A percentile compares a stretch with the other conserved stretches of the same genome.
phyloP scores from a whole-genome alignment of 2,113 vertebrate species.

The Mugil cephalus region DNA sequence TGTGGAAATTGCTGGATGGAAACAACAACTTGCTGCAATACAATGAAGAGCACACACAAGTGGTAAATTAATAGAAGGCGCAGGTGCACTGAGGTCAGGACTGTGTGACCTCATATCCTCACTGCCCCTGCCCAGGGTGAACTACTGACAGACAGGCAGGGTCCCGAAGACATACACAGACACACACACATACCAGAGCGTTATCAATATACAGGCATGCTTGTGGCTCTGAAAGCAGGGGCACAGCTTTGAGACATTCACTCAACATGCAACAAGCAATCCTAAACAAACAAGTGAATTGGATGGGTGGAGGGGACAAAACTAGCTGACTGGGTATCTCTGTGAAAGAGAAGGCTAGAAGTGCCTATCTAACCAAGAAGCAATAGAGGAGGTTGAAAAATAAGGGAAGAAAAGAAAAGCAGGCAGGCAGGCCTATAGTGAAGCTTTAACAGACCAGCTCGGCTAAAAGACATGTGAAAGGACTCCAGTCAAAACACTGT shows the following conservation, averaged over 20 bases:
- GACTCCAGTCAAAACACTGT: constrained; percentile 74
- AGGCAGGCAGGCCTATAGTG: constrained; percentile 52
- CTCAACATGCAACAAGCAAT: constrained; percentile 71
- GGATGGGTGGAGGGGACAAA: constrained; percentile 32
- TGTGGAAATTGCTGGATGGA: constrained; percentile 4
- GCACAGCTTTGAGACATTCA: constrained; percentile 63
- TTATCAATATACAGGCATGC: constrained; percentile 67
- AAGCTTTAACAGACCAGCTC: constrained; percentile 59
- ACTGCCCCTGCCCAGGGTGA: constrained; percentile 37
- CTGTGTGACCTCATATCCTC: constrained; percentile 75
- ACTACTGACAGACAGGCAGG: constrained; percentile 72
- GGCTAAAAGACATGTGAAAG: constrained; percentile 70
- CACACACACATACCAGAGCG: constrained; percentile 52
- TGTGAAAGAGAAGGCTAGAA: constrained; percentile 56
- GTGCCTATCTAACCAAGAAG: constrained; percentile 39
- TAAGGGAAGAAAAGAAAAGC: constrained; percentile 48
- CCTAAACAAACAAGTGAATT: constrained; percentile 71
- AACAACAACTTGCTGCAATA: constrained; percentile 34
- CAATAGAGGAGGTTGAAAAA: not conserved
- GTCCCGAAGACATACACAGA: constrained; percentile 3
- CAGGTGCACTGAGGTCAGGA: constrained; percentile 77
- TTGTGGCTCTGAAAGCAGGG: constrained; percentile 64
- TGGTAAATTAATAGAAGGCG: constrained; percentile 63
- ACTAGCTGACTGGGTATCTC: constrained; percentile 45
- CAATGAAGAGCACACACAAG: constrained; percentile 60